Evolutionary conservation across 2,888 invertebrate species (phyloP).

Genomic region (Caenorhabditis angaria): DNA sequence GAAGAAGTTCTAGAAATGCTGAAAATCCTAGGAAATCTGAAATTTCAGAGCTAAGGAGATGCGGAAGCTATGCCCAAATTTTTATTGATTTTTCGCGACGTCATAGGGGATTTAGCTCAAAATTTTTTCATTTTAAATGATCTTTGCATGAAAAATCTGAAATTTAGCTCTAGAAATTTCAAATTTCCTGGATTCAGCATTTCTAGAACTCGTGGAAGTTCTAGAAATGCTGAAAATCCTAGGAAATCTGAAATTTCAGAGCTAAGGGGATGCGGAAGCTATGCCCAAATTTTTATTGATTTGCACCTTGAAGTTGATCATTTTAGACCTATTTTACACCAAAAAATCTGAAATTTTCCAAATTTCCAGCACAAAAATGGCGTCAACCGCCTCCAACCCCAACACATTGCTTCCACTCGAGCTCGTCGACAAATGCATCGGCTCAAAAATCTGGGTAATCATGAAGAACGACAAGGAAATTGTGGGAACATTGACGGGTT

Average conservation of each 20-base stretch:
- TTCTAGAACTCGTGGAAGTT: background rate
- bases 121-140: no score
- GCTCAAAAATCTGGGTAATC: constrained; percentile 97
- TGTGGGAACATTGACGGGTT: constrained; percentile 89
- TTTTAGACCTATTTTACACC: no score
- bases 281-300: background rate
- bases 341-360: no score
- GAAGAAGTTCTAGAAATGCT: constrained; percentile 15
- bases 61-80: background rate
- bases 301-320: no score
- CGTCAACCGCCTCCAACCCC: constrained; percentile 53
- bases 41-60: background rate
- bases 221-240: background rate
- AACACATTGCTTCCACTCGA: constrained; percentile 77
- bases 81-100: constrained; percentile 9
- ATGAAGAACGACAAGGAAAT: constrained; percentile 99
- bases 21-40: constrained; percentile 19
- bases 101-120: no score
- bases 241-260: background rate
- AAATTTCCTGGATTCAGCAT: background rate
- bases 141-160: background rate
- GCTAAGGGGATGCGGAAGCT: background rate
- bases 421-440: constrained; percentile 98
- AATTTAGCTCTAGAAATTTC: background rate
- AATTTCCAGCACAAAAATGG: no score